Evolutionary conservation across 2,888 invertebrate species (phyloP), one percentile per base, ranked within the genome.

Genomic region (Platycheirus albimanus): DNA sequence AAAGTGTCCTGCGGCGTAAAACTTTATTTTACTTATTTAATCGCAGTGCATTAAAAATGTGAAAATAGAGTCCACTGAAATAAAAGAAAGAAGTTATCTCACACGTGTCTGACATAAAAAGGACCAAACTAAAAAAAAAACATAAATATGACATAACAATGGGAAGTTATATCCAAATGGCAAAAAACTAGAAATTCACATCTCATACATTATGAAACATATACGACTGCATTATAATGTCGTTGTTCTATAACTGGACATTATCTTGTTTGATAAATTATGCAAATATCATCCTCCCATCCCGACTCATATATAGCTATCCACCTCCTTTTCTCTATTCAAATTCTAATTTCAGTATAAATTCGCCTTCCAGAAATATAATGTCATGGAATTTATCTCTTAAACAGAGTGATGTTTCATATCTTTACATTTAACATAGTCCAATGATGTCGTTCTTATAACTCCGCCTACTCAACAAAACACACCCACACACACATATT

Each of bases 381-480:
- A 69, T 75, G 70, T 45, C 70, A 64, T 11, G 28, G 19, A 24
- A 43, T 54, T 64, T 70, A 64, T 75, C 80, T 75, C 58, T n/a
- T n/a, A n/a, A n/a, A 49, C 74, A 72, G 78, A 72, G 51, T 74
- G 54, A 74, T 79, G 61, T 49, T 74, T 36, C 58, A 49, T 45
- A 58, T 51, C 30, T 58, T 33, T 11, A 24, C 17, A 3, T 56
- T 17, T 52, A 49, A 33, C 20, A 15, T n/a, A 24, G 3, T 24
- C 24, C n/a, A n/a, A n/a, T 24, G 24, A 33, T 33, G 30, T 33
- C 7, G 30, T 33, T 8, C n/a, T 38, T 6, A n/a, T n/a, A 11
- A 17, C 20, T 41, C 58, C 28, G 33, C 24, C 36, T 54, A 19
- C 36, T 47, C 63, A 38, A n/a, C n/a, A n/a, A n/a, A 20, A 19